These are phyloP conservation scores for Belgica antarctica DNA, from an alignment of 2,888 invertebrate species.

Conservation along the genomic window DNA sequence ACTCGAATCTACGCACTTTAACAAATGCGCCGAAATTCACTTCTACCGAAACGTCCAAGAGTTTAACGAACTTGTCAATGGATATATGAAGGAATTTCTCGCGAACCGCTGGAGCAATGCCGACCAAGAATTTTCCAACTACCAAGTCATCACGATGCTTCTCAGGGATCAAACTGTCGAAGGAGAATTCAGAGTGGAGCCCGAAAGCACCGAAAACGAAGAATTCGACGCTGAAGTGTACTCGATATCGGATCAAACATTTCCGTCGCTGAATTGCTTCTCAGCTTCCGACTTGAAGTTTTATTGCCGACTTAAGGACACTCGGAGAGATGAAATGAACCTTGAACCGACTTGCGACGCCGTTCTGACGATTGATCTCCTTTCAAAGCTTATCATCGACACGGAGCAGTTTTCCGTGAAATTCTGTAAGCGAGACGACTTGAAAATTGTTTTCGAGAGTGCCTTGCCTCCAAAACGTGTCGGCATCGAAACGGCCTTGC, in stretches of 20 bases:
- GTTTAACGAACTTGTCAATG: not conserved
- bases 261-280: not conserved
- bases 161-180: not conserved
- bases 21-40: slow-evolving; percentile 29
- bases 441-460: not conserved
- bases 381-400: not conserved
- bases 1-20: not conserved
- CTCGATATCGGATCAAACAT: not conserved
- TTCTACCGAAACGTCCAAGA: not conserved
- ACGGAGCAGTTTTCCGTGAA: not conserved
- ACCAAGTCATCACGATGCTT: slow-evolving; percentile 23
- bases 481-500: not conserved
- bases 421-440: not conserved
- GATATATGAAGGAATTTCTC: not conserved
- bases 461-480: not conserved
- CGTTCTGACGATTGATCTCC: not conserved
- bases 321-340: not conserved
- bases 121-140: not conserved
- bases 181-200: not conserved
- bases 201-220: not conserved
- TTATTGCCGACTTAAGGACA: not conserved
- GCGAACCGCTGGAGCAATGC: not conserved
- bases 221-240: not conserved
- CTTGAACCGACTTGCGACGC: not conserved
- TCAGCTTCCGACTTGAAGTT: not conserved